A percentile compares a stretch with the other conserved stretches of the same genome.
Conservation (phyloP, 2,113 vertebrate genomes). For the Poecile atricapillus region DNA sequence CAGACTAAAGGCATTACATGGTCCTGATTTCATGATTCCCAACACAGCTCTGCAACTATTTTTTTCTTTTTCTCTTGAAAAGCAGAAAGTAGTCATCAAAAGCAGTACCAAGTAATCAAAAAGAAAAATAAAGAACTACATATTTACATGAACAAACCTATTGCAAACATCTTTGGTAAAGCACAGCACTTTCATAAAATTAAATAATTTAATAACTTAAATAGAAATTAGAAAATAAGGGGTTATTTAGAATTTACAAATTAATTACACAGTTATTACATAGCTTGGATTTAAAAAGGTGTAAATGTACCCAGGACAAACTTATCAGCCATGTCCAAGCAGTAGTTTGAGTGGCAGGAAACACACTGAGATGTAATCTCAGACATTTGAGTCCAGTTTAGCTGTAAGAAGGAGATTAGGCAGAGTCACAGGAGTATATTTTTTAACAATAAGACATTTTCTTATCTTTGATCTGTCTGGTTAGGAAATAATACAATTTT, state of each 20-base stretch:
- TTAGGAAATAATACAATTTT: background rate
- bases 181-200: background rate
- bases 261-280: background rate
- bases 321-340: background rate
- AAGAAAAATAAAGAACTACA: rapidly evolving
- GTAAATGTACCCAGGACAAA: background rate
- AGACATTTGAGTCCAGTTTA: background rate
- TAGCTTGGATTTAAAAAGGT: background rate
- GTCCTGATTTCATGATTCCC: background rate
- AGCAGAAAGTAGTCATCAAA: background rate
- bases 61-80: background rate
- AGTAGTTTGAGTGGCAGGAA: background rate
- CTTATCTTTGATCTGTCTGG: background rate
- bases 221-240: background rate
- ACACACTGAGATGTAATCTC: background rate
- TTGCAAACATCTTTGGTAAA: background rate
- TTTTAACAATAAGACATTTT: background rate
- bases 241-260: background rate
- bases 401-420: background rate
- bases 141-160: background rate
- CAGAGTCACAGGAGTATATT: background rate
- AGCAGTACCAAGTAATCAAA: background rate
- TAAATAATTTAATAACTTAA: background rate
- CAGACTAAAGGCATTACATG: background rate
- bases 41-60: background rate